These are phyloP conservation scores for Gastrophryne carolinensis DNA, from an alignment of 2,797 vertebrate genomes.

Conservation along the genomic window DNA sequence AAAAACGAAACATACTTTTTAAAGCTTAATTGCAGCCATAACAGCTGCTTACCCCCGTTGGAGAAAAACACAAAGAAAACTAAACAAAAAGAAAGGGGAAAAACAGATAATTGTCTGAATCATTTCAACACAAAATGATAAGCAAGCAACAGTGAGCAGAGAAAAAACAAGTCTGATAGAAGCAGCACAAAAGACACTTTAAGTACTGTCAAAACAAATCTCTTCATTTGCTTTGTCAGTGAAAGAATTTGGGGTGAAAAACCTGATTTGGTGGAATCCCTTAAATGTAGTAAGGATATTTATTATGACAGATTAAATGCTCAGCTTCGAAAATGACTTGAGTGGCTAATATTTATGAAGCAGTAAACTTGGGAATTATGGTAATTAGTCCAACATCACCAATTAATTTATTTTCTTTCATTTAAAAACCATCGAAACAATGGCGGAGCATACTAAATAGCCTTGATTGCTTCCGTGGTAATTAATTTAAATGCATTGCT, in stretches of 20 bases:
- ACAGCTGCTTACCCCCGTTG: conserved; percentile 24
- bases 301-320: conserved; percentile 65
- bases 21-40: conserved; percentile 14
- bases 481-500: conserved; percentile 22
- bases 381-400: conserved; percentile 60
- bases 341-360: conserved; percentile 69
- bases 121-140: conserved; percentile 49
- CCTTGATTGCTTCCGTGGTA: conserved; percentile 29
- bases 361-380: conserved; percentile 63
- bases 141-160: conserved; percentile 37
- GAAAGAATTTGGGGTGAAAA: conserved; percentile 63
- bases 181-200: conserved; percentile 42
- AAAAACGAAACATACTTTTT: neutral
- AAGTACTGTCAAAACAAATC: conserved; percentile 59
- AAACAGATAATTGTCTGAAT: conserved; percentile 37
- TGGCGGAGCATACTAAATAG: conserved; percentile 48
- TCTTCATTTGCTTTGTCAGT: conserved; percentile 58
- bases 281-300: conserved; percentile 66
- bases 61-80: conserved; percentile 24
- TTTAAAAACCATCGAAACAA: conserved; percentile 57
- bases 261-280: conserved; percentile 63
- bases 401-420: conserved; percentile 63
- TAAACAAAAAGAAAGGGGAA: neutral
- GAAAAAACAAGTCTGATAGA: conserved; percentile 13
- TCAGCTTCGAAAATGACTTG: conserved; percentile 65